Base-by-base conservation (phyloP, 1,140 invertebrate species). In the Theocolax elegans region DNA sequence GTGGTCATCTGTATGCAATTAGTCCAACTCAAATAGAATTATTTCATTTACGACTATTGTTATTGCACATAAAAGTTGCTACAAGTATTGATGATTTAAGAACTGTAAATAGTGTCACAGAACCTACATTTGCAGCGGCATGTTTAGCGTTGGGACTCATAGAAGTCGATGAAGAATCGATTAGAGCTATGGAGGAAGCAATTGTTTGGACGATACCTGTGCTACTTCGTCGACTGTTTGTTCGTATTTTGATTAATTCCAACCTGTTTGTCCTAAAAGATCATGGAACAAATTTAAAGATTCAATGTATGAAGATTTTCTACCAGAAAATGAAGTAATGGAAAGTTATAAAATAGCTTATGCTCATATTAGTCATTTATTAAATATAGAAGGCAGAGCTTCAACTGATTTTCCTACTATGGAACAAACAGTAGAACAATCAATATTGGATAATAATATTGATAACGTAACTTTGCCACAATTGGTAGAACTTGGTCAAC, bases 91-190 rank as follows among this genome's bases (percentile, higher is more conserved):
- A 72, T 64, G 38, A 76, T 59, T 53, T 86, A 1, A 72, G 67
- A 75, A 86, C 78, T 46, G 72, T 83, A 23, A 56, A 85, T 67
- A 76, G 72, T 7, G 25, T 62, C 4, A 10, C 71, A 27, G 74
- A 76, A 66, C 6, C 46, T 6, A 78, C 80, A 17, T 84, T 75
- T 71, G 67, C 75, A 67, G 73, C 74, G 42, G 80, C 83, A n/a
- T 80, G 77, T 21, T 86, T n/a, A n/a, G n/a, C n/a, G n/a, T n/a
- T n/a, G n/a, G n/a, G n/a, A n/a, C n/a, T n/a, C n/a, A n/a, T n/a
- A 8, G 75, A 82, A 68, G 67, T 81, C 63, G 77, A 84, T 54
- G 49, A 72, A 8, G 76, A 81, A 53, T 82, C 79, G 78, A 63
- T 21, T 31, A 44, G 38, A 23, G 62, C 53, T 10, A 60, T 60